Conservation (phyloP, 2,113 vertebrate species). For the Cyrtonyx montezumae region DNA sequence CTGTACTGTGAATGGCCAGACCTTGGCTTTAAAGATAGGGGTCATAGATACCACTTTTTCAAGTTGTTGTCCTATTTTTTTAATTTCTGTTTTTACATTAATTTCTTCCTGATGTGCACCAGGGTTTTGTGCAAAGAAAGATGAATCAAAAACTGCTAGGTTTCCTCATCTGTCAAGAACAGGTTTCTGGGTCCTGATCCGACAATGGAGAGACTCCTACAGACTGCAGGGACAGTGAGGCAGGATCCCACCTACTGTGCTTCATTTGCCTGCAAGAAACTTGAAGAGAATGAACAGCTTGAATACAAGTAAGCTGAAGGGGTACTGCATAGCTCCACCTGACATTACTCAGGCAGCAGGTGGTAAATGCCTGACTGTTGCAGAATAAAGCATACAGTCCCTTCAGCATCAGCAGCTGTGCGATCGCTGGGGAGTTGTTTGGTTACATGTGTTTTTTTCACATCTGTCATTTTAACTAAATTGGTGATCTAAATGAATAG, state of each 20-base stretch:
- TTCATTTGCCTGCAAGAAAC: neutral
- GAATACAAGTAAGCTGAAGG: neutral
- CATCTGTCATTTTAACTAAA: conserved; percentile 61
- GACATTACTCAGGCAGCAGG: conserved; percentile 31
- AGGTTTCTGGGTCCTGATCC: neutral
- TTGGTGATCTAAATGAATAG: conserved; percentile 57
- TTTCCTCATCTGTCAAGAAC: neutral
- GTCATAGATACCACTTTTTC: neutral
- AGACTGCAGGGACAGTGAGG: neutral
- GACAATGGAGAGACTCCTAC: neutral
- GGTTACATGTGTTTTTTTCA: conserved; percentile 22
- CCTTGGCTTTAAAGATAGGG: neutral
- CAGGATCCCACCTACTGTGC: neutral
- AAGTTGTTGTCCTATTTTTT: accelerated
- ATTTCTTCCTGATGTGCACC: neutral
- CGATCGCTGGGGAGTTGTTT: conserved; percentile 35
- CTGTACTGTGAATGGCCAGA: neutral
- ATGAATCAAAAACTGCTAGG: neutral
- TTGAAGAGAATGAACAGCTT: neutral
- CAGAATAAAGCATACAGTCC: conserved; percentile 11
- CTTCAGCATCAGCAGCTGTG: conserved; percentile 56
- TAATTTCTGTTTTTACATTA: neutral
- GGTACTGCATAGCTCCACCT: neutral
- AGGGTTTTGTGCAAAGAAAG: neutral
- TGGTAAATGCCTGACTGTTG: neutral